Evolutionary conservation across 2,888 invertebrate genomes (phyloP).

Genomic region (Apamea crenata): DNA sequence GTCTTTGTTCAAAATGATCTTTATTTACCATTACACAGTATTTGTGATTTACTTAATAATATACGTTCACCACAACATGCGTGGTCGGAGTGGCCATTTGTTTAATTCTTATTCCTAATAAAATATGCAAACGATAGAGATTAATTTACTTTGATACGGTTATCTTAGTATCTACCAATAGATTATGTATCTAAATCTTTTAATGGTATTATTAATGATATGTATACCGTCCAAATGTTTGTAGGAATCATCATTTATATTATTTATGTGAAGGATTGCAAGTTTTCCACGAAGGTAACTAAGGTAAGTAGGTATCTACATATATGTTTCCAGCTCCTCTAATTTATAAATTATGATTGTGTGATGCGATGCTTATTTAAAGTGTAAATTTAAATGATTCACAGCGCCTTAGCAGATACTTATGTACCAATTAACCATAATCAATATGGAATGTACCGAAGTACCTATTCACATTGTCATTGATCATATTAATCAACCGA

Average conservation of each 20-base stretch:
- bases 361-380: too few relatives aligned
- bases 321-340: background rate
- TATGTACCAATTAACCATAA: background rate
- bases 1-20: background rate
- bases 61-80: slow-evolving; percentile 61
- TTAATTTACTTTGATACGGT: slow-evolving; percentile 60
- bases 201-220: slow-evolving; percentile 30
- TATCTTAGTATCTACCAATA: slow-evolving; percentile 57
- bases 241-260: slow-evolving; percentile 10
- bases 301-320: background rate
- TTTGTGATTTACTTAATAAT: slow-evolving; percentile 23
- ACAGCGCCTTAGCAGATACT: background rate
- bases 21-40: slow-evolving; percentile 62
- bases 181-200: slow-evolving; percentile 56
- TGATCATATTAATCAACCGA: slow-evolving; percentile 11
- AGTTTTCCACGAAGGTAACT: background rate
- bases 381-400: background rate
- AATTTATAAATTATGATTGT: background rate
- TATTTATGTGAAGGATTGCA: background rate
- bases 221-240: slow-evolving; percentile 4
- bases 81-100: slow-evolving; percentile 62
- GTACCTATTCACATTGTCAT: background rate
- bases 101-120: slow-evolving; percentile 40
- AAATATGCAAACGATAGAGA: slow-evolving; percentile 55
- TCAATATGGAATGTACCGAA: background rate